Conservation (phyloP, 2,888 invertebrate species). For the Rhyacophila evoluta region DNA sequence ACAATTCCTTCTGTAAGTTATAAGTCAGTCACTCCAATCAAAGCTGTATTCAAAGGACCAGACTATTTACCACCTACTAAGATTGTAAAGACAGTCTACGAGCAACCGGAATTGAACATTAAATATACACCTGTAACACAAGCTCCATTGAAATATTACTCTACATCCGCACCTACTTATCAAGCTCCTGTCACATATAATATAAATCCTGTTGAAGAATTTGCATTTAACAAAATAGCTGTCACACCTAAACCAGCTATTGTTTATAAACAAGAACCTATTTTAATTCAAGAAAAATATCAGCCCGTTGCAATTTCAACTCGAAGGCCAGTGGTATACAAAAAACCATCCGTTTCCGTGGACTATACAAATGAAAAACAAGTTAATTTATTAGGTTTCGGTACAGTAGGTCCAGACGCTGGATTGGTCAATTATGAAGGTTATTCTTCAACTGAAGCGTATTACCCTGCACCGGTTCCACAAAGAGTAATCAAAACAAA, state of each 20-base stretch:
- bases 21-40: slow-evolving; percentile 58
- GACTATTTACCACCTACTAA: slow-evolving; percentile 60
- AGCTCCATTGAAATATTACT: slow-evolving; percentile 43
- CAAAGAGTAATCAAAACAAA: slow-evolving; percentile 54
- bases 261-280: slow-evolving; percentile 47
- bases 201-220: slow-evolving; percentile 61
- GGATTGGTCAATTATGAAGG: slow-evolving; percentile 63
- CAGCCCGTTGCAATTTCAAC: slow-evolving; percentile 55
- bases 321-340: slow-evolving; percentile 56
- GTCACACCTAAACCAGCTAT: slow-evolving; percentile 53
- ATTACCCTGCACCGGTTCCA: slow-evolving; percentile 58
- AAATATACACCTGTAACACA: slow-evolving; percentile 40
- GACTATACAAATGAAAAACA: slow-evolving; percentile 60
- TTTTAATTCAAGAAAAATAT: slow-evolving; percentile 48
- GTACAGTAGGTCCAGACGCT: slow-evolving; percentile 66
- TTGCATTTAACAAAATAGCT: slow-evolving; percentile 57
- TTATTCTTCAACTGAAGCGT: slow-evolving; percentile 62
- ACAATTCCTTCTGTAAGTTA: slow-evolving; percentile 57
- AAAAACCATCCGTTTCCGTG: slow-evolving; percentile 35
- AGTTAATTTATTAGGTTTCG: slow-evolving; percentile 63
- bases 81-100: slow-evolving; percentile 50
- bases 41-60: slow-evolving; percentile 42
- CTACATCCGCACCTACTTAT: slow-evolving; percentile 46
- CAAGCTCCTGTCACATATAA: slow-evolving; percentile 54
- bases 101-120: slow-evolving; percentile 8